Evolutionary conservation across 2,113 vertebrate genomes (phyloP).

Genomic region (Pelecanus crispus): DNA sequence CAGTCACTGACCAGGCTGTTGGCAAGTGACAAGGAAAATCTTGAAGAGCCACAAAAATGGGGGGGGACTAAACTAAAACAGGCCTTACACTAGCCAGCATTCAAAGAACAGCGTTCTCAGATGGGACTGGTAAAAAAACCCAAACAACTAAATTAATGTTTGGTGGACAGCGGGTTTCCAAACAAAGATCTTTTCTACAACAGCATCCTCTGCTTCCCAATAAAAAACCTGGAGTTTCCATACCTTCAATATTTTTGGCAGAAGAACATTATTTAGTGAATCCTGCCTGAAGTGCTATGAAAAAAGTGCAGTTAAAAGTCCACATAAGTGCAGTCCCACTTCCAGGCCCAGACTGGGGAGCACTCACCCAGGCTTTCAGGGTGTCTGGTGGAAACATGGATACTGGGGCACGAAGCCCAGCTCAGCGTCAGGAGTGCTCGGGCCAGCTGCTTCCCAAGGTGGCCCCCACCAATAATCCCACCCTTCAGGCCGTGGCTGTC

Average conservation of each 20-base stretch:
- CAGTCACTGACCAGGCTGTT: background rate
- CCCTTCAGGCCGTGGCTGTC: conserved; percentile 19
- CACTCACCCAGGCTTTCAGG: conserved; percentile 69
- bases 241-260: background rate
- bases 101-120: background rate
- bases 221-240: background rate
- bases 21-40: background rate
- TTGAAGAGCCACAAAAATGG: background rate
- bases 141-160: background rate
- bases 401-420: conserved; percentile 33
- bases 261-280: background rate
- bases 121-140: background rate
- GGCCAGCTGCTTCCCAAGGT: conserved; percentile 75
- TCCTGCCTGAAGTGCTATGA: background rate
- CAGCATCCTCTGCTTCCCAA: background rate
- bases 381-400: conserved; percentile 72
- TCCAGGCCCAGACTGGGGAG: background rate
- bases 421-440: conserved; percentile 32
- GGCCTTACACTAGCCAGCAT: background rate
- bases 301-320: background rate
- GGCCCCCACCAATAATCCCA: conserved; percentile 74
- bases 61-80: background rate
- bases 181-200: background rate
- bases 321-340: background rate
- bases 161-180: background rate